A percentile compares a stretch with the other conserved stretches of the same genome.
Evolutionary conservation across 2,113 vertebrate species (phyloP).

Genomic region (Epinephelus moara): DNA sequence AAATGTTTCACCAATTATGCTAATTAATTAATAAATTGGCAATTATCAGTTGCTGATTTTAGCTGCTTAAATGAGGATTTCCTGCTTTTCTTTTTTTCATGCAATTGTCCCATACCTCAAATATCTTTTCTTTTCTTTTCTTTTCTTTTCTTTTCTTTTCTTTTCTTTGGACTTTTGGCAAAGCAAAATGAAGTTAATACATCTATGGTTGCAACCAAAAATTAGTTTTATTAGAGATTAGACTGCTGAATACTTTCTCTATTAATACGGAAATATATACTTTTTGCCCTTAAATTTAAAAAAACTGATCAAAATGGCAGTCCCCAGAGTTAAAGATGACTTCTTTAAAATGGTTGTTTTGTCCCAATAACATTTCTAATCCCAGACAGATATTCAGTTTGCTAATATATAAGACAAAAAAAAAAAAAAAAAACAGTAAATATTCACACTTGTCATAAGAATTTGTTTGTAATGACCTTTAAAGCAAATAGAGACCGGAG

Average conservation of each 20-base stretch:
- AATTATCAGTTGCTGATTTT: not conserved
- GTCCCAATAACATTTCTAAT: not conserved
- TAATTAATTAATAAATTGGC: not conserved
- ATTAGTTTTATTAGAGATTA: not conserved
- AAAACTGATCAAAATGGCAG: not conserved
- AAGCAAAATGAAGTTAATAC: not conserved
- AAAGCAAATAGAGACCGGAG: too few species aligned
- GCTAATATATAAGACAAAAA: not conserved
- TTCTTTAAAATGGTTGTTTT: not conserved
- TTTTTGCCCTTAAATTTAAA: not conserved
- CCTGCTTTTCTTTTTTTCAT: not conserved
- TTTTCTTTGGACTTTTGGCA: not conserved
- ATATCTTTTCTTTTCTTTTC: not conserved
- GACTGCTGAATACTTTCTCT: not conserved
- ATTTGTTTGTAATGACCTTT: too few species aligned
- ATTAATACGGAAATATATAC: not conserved
- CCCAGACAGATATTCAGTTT: not conserved
- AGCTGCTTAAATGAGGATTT: not conserved
- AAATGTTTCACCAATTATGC: not conserved
- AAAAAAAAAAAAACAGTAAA: not conserved
- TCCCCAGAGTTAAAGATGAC: not conserved
- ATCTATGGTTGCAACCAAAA: not conserved
- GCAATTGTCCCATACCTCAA: not conserved
- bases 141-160: too few species aligned
- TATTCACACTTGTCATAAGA: not conserved